Evolutionary conservation across 1,140 invertebrate genomes (phyloP).

Genomic region (Drosophila nigrodunni): DNA sequence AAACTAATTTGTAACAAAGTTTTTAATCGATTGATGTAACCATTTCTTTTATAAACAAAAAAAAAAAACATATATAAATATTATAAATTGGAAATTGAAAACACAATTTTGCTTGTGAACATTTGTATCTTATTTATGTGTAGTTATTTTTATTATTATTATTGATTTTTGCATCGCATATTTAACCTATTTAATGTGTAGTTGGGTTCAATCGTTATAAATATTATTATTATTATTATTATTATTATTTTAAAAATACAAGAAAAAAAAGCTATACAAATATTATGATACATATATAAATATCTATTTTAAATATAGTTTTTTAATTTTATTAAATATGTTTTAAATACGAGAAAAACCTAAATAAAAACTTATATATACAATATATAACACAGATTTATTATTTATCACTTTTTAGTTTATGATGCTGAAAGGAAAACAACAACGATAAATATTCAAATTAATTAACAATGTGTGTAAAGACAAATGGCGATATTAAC

Average conservation of each 20-base stretch:
- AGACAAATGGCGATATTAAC: constrained; percentile 67
- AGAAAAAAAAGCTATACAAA: constrained; percentile 65
- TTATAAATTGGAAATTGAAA: constrained; percentile 13
- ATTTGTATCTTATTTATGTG: constrained; percentile 61
- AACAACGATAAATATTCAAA: constrained; percentile 53
- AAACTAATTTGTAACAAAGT: constrained; percentile 73
- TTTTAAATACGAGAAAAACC: constrained; percentile 70
- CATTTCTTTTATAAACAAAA: constrained; percentile 43
- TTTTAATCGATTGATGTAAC: constrained; percentile 55
- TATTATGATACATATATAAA: constrained; percentile 55
- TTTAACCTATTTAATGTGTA: constrained; percentile 48
- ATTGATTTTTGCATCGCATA: constrained; percentile 70
- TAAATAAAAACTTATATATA: constrained; percentile 75
- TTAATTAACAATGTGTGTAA: constrained; percentile 26
- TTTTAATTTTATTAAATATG: constrained; percentile 80
- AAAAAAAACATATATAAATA: constrained; percentile 33
- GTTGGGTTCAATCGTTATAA: constrained; percentile 80
- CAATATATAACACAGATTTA: constrained; percentile 57
- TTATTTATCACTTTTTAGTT: constrained; percentile 3
- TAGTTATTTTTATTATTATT: constrained; percentile 58
- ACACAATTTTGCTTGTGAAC: constrained; percentile 43
- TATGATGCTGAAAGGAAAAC: constrained; percentile 18
- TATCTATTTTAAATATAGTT: constrained; percentile 58
- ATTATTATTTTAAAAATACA: constrained; percentile 49
- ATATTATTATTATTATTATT: constrained; percentile 57